These are phyloP conservation scores for Platyrinchus mystaceus DNA, from an alignment of 2,797 vertebrate species.

Conservation along the genomic window DNA sequence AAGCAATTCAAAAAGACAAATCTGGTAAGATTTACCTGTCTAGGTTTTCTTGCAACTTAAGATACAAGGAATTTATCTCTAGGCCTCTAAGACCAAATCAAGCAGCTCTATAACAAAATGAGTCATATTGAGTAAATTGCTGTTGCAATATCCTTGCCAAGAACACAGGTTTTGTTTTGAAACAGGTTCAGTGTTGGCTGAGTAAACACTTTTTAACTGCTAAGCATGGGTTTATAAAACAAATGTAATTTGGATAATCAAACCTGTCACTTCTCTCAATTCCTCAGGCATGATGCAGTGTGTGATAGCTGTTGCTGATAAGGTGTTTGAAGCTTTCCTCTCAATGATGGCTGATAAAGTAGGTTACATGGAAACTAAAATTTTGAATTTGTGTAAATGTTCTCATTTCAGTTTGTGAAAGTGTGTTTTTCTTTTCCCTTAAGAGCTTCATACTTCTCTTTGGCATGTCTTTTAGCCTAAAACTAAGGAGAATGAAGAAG, in stretches of 20 bases:
- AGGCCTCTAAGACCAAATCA: neutral
- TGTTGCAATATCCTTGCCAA: neutral
- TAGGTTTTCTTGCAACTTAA: neutral
- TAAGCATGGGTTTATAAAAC: neutral
- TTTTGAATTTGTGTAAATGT: neutral
- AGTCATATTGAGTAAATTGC: neutral
- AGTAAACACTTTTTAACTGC: neutral
- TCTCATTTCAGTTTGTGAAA: neutral
- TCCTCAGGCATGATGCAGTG: conserved; percentile 96
- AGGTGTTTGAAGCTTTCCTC: conserved; percentile 97
- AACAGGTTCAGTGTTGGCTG: neutral
- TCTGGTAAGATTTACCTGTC: conserved; percentile 81
- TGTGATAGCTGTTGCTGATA: conserved; percentile 95
- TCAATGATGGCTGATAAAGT: conserved; percentile 99
- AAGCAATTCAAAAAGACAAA: conserved; percentile 98
- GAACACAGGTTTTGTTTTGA: neutral
- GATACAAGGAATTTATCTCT: neutral
- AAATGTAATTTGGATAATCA: neutral
- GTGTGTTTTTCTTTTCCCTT: neutral
- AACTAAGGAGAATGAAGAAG: conserved; percentile 95
- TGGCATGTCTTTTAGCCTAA: conserved; percentile 83
- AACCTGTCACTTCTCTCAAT: neutral
- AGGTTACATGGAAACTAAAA: neutral
- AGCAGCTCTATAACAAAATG: neutral
- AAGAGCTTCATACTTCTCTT: neutral